Base-by-base conservation (phyloP, 1,140 invertebrate species). In the Patella vulgata region DNA sequence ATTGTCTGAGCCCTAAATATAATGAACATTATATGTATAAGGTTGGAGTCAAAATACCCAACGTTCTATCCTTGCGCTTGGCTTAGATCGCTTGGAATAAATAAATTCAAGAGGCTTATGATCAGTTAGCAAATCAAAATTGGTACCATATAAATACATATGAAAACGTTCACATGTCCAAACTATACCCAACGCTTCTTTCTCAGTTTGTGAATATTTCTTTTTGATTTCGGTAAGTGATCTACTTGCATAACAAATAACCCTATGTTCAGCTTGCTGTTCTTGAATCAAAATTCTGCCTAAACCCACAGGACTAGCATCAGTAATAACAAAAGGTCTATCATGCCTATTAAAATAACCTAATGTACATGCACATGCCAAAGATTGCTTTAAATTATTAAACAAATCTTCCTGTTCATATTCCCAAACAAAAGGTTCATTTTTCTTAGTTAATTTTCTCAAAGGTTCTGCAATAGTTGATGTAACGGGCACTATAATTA, bases 141-240 rank as follows among this genome's bases (percentile, higher is more conserved):
- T 54, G 17, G 59, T 73, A 23, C 85, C 85, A 47, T 82, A 77
- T n/a, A 81, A 65, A 30, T 74, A 88, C 17, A 71, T 62, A 46
- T 79, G 63, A 63, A 86, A 87, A 40, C 82, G 79, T 60, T 84
- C 69, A 33, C 84, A 69, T 12, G 80, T 77, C 71, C 68, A 85
- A 3, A 86, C 73, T 5, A 85, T 56, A 9, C 77, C 83, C 25
- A 85, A 56, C 28, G 66, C 74, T 68, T 87, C 84, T 61, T 71
- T 77, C 63, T 88, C 86, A n/a, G 77, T 83, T 12, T 78, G 81
- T 1, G 74, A 76, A 65, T 86, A 85, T 30, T 60, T 62, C n/a
- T 48, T 44, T 51, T 78, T 70, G 19, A 52, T 43, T 28, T 33
- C 42, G 21, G 59, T 47, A 17, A 74, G 53, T 23, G 59, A 51